These are phyloP conservation scores for Hirtodrosophila cameraria DNA, from an alignment of 2,888 invertebrate species.

Conservation along the genomic window DNA sequence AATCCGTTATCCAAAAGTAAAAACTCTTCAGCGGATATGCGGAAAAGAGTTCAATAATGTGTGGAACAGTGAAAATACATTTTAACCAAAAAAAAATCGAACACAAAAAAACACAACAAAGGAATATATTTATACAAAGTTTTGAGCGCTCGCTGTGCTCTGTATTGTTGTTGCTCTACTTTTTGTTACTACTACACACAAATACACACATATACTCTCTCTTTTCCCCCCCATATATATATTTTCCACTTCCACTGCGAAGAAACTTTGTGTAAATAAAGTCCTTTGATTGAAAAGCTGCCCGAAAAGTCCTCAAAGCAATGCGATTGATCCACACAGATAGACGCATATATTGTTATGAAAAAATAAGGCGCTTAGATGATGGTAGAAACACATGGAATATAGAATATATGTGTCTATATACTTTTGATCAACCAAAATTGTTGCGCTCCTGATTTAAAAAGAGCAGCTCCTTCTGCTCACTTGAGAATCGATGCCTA, in stretches of 20 bases:
- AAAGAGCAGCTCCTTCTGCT: conserved; percentile 44
- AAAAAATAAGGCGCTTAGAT: conserved; percentile 50
- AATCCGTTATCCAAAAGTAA: conserved; percentile 24
- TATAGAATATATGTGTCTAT: conserved; percentile 36
- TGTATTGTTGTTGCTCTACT: conserved; percentile 48
- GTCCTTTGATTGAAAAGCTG: conserved; percentile 71
- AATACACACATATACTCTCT: conserved; percentile 20
- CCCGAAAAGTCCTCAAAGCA: conserved; percentile 63
- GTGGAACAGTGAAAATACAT: conserved; percentile 39
- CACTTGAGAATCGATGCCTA: conserved; percentile 40
- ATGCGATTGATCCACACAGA: conserved; percentile 76
- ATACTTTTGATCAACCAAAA: conserved; percentile 45
- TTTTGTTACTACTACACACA: conserved; percentile 21
- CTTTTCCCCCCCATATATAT: conserved; percentile 15
- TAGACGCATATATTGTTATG: conserved; percentile 47
- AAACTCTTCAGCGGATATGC: conserved; percentile 35
- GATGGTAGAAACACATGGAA: conserved; percentile 44
- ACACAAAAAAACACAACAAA: conserved; percentile 64
- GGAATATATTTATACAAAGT: conserved; percentile 84
- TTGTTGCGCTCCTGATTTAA: conserved; percentile 31
- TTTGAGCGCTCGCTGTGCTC: conserved; percentile 60
- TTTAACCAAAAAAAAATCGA: conserved; percentile 43
- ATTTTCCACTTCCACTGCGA: conserved; percentile 45
- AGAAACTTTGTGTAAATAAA: conserved; percentile 83
- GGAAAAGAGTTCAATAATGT: conserved; percentile 42